Percentiles rank a stretch among this genome's conserved stretches.
These are phyloP conservation scores for Rhodinocichla rosea DNA, from an alignment of 2,113 vertebrate genomes.

Conservation along the genomic window DNA sequence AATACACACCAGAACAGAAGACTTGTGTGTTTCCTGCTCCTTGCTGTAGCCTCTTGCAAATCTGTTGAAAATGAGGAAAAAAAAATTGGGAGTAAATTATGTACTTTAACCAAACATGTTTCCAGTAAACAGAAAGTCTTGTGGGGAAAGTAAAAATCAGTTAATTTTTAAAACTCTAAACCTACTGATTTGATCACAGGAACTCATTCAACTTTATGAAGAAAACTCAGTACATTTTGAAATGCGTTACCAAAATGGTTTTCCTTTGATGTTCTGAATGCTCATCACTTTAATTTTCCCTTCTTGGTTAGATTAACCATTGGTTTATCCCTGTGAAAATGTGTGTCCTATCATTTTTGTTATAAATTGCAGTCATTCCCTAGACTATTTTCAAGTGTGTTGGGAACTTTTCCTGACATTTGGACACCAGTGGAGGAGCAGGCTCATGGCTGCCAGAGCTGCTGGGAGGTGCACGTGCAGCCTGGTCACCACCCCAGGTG, in stretches of 20 bases:
- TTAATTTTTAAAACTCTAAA: neutral
- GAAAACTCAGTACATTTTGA: neutral
- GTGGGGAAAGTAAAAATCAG: neutral
- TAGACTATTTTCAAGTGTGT: neutral
- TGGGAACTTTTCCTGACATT: neutral
- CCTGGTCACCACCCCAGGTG: neutral
- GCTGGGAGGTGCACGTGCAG: neutral
- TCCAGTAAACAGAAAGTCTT: neutral
- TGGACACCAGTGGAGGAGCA: neutral
- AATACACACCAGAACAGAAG: neutral
- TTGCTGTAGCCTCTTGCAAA: neutral
- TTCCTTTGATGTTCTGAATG: neutral
- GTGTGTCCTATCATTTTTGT: neutral
- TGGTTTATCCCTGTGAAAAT: neutral
- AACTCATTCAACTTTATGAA: neutral
- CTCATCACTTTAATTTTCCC: neutral
- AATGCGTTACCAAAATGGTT: neutral
- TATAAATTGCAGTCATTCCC: neutral
- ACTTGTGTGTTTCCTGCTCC: neutral
- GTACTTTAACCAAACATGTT: neutral
- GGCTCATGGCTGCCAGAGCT: neutral
- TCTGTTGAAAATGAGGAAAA: neutral
- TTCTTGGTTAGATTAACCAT: fast-evolving
- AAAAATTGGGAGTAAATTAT: fast-evolving
- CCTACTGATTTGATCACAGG: neutral